These are phyloP conservation scores for Pachycephus smyrnensis DNA, from an alignment of 2,888 invertebrate species.

Conservation along the genomic window DNA sequence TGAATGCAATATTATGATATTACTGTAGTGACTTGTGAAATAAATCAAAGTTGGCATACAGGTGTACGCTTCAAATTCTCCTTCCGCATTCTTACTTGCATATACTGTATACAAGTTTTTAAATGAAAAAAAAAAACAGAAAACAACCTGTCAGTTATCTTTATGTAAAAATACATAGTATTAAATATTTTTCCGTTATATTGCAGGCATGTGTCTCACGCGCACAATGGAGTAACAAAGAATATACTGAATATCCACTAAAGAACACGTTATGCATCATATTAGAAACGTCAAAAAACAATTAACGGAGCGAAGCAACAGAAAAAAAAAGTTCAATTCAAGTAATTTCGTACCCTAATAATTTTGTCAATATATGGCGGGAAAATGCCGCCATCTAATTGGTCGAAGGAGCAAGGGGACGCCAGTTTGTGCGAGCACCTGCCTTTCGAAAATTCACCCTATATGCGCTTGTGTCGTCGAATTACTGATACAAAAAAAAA, in stretches of 20 bases:
- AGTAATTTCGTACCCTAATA: slow-evolving; percentile 39
- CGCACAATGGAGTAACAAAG: not conserved
- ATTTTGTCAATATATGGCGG: slow-evolving; percentile 54
- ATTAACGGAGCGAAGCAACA: not conserved
- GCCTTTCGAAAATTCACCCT: slow-evolving; percentile 32
- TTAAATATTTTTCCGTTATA: not conserved
- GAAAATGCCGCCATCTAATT: slow-evolving; percentile 55
- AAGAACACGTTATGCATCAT: not conserved
- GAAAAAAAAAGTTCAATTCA: not conserved
- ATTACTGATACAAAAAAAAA: not conserved
- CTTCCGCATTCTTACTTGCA: not conserved
- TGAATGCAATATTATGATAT: slow-evolving; percentile 3
- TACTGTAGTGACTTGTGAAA: slow-evolving; percentile 2
- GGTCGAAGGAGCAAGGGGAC: slow-evolving; percentile 36
- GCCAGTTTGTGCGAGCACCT: slow-evolving; percentile 32
- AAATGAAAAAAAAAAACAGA: not conserved
- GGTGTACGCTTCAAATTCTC: not conserved
- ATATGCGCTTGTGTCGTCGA: slow-evolving; percentile 25
- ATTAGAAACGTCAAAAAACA: not conserved
- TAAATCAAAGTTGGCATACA: not conserved
- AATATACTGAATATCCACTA: not conserved
- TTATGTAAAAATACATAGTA: not conserved
- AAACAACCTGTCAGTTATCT: not conserved
- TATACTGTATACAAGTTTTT: not conserved
- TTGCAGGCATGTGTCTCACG: not conserved